Base-by-base conservation (phyloP, 2,113 vertebrate species). In the Ancistrus triradiatus region DNA sequence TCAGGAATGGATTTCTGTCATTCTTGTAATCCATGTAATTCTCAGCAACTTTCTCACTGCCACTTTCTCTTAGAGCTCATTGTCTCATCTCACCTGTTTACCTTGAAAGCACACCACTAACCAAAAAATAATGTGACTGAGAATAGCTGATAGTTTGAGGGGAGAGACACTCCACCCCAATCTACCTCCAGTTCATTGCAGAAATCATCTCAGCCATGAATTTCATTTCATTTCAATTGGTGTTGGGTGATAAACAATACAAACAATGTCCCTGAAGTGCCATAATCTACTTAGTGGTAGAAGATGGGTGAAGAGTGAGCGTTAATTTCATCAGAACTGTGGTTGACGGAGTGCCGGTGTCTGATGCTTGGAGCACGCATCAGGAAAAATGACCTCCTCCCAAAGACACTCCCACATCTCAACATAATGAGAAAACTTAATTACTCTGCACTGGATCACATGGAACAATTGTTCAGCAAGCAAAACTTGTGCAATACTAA, bases 161-260 rank as follows among this genome's bases (percentile, higher is more conserved):
- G 33, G 18, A 61, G 14, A 42, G 40, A 60, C 37, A 60, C 53
- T 18, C 24, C 10, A 31, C 21, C 40, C 51, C 25, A 61, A 77
- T 81, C 58, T 35, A 70, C 31, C 73, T 77, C 55, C 24, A 76
- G 31, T 74, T 78, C 58, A 73, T 57, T 65, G 68, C 59, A 70
- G 70, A 74, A 62, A 67, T 69, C 62, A 63, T 75, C 61, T 40
- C 55, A 77, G 60, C 74, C 70, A 78, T 73, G 74, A 68, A 79
- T 76, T 79, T 73, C 79, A 80, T 78, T 85, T 84, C 56, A 81
- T 82, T 85, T 81, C 83, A 80, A 77, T 80, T 83, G 70, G 66
- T 80, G 62, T 71, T 62, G 66, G 71, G 78, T 80, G 81, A 86
- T 83, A 78, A 84, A 84, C 79, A 80, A 80, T 80, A 66, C 72